These are phyloP conservation scores for Xiphorhynchus elegans DNA, from an alignment of 2,113 vertebrate genomes.

Conservation along the genomic window DNA sequence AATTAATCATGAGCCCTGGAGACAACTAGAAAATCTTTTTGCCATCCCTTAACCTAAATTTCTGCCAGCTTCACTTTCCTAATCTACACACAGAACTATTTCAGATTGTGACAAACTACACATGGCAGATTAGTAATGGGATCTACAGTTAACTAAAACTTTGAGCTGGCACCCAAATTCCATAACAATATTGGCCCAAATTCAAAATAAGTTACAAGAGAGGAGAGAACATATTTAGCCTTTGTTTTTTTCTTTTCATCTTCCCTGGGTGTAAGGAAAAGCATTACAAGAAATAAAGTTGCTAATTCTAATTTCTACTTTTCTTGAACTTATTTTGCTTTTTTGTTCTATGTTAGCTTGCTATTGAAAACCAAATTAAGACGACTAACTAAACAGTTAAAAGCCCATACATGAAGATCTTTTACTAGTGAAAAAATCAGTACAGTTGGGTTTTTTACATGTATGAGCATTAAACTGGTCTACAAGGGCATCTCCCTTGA, in stretches of 20 bases:
- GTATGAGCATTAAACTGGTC: not conserved
- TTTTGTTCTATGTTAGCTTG: not conserved
- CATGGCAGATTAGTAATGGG: not conserved
- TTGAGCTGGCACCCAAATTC: not conserved
- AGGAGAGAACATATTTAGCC: not conserved
- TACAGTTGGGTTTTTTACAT: not conserved
- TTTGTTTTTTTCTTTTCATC: too few species aligned
- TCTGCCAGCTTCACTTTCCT: not conserved
- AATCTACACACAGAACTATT: not conserved
- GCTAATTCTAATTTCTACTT: not conserved
- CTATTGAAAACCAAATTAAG: not conserved
- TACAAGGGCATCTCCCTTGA: not conserved
- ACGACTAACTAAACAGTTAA: not conserved
- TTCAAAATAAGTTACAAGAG: not conserved
- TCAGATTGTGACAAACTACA: not conserved
- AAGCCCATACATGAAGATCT: not conserved
- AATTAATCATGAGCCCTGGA: constrained; percentile 1
- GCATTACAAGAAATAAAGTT: not conserved
- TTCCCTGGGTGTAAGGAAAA: not conserved
- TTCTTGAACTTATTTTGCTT: not conserved
- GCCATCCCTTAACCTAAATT: not conserved
- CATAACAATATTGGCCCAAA: not conserved
- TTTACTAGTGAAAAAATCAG: not conserved
- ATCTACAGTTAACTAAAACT: not conserved
- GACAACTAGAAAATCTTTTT: constrained; percentile 54